These are phyloP conservation scores for Brachyhypopomus gauderio DNA, from an alignment of 2,113 vertebrate genomes.

Conservation along the genomic window DNA sequence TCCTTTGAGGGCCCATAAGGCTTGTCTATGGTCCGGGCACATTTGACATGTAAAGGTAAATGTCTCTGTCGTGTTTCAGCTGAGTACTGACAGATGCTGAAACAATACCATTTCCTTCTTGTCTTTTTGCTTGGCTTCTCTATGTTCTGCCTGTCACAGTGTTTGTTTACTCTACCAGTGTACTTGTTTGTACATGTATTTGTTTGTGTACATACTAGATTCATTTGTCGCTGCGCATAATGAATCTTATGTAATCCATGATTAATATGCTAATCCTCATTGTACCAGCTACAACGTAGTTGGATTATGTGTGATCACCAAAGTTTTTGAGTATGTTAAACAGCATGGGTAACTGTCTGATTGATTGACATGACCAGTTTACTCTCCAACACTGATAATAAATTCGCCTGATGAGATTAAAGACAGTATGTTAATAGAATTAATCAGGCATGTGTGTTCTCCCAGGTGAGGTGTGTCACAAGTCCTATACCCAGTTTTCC, in stretches of 20 bases:
- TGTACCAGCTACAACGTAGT: conserved; percentile 3
- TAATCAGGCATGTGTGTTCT: conserved; percentile 78
- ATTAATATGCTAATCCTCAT: conserved; percentile 45
- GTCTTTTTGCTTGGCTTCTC: conserved; percentile 49
- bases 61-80: conserved; percentile 50
- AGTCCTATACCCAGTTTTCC: conserved; percentile 99
- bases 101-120: conserved; percentile 27
- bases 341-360: conserved; percentile 21
- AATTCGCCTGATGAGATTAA: conserved; percentile 55
- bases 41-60: conserved; percentile 61
- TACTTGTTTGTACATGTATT: conserved; percentile 41
- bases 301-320: conserved; percentile 17
- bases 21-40: conserved; percentile 46
- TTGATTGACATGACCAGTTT: conserved; percentile 29
- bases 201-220: conserved; percentile 50
- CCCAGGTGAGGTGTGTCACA: conserved; percentile 99
- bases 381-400: conserved; percentile 24
- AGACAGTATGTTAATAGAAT: conserved; percentile 81
- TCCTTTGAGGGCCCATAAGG: conserved; percentile 43
- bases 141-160: conserved; percentile 43
- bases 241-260: conserved; percentile 11
- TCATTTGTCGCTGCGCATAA: conserved; percentile 23
- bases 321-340: conserved; percentile 22
- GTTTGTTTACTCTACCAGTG: conserved; percentile 32
- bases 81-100: conserved; percentile 40